Conservation (phyloP, 1,140 invertebrate genomes). For the Agrypnia vestita region DNA sequence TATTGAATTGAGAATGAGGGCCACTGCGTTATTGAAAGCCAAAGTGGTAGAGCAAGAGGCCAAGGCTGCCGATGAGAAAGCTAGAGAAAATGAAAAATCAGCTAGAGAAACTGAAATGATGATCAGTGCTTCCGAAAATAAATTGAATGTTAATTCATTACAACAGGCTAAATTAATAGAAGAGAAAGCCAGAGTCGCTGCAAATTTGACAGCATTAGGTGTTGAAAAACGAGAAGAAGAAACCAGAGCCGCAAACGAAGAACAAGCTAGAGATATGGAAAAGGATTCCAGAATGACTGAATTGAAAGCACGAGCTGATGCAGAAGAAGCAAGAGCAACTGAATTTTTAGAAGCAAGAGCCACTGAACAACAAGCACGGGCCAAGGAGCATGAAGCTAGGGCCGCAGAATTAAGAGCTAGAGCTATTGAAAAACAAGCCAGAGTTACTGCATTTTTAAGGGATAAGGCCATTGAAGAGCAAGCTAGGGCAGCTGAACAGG, state of each 20-base stretch:
- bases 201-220: neutral
- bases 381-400: neutral
- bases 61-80: too few relatives aligned
- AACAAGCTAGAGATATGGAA: neutral
- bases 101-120: constrained; percentile 3
- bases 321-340: too few relatives aligned
- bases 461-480: neutral
- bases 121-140: neutral
- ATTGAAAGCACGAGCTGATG: too few relatives aligned
- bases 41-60: neutral
- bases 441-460: neutral
- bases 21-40: neutral
- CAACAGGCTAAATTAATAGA: neutral
- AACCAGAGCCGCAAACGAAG: constrained; percentile 1
- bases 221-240: neutral
- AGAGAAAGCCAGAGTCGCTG: neutral
- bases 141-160: neutral
- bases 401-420: neutral
- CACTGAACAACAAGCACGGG: neutral
- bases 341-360: too few relatives aligned
- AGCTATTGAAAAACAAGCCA: constrained; percentile 2
- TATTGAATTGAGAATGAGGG: neutral
- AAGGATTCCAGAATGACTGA: neutral
- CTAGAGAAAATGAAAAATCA: neutral
- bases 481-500: neutral